phyloP scores from a whole-genome alignment of 1,140 invertebrate species.

The Mamestra configurata region DNA sequence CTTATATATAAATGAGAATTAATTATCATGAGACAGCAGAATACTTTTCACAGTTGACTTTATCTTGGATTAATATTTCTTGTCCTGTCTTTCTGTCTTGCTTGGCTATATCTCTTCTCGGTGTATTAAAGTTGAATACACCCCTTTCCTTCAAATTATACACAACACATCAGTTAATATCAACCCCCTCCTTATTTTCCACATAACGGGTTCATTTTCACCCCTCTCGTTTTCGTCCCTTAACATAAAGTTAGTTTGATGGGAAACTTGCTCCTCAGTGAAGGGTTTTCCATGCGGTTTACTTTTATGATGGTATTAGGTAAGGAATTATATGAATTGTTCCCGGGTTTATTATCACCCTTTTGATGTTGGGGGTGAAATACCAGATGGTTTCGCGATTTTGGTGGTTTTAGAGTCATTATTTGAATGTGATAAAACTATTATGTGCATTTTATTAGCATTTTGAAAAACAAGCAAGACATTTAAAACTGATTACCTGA shows the following conservation, averaged over 20 bases:
- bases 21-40: not conserved
- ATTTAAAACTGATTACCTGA: too few species aligned
- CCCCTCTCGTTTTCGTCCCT: constrained; percentile 50
- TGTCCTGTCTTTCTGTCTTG: not conserved
- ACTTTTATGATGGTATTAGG: constrained; percentile 39
- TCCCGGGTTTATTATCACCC: not conserved
- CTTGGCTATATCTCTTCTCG: not conserved
- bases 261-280: constrained; percentile 31
- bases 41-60: constrained; percentile 17
- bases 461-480: too few species aligned
- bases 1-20: constrained; percentile 8
- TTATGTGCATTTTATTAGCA: too few species aligned
- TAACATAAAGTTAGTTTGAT: constrained; percentile 56
- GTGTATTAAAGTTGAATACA: constrained; percentile 36
- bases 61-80: constrained; percentile 9
- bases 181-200: constrained; percentile 52
- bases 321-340: constrained; percentile 24
- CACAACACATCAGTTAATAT: constrained; percentile 44
- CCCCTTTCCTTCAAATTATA: constrained; percentile 34
- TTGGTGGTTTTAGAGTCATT: not conserved
- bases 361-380: not conserved
- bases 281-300: constrained; percentile 37
- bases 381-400: not conserved
- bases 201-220: constrained; percentile 62
- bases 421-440: not conserved